These are phyloP conservation scores for Corythoichthys haematopterus DNA, from an alignment of 2,113 vertebrate genomes.

Conservation along the genomic window DNA sequence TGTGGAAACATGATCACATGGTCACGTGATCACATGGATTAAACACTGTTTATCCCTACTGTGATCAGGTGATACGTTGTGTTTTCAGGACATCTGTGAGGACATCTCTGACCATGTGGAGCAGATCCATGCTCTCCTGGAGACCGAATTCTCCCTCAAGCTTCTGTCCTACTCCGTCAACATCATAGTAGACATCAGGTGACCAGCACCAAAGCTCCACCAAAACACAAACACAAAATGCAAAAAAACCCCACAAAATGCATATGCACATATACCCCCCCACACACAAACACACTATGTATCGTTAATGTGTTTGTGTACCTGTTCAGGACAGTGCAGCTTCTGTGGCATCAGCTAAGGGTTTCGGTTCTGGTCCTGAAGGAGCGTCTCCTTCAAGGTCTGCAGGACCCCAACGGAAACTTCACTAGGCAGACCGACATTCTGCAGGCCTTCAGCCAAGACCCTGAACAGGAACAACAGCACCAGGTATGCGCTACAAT, in stretches of 20 bases:
- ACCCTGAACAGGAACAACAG: conserved; percentile 78
- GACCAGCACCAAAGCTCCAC: background rate
- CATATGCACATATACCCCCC: background rate
- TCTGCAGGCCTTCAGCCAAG: conserved; percentile 91
- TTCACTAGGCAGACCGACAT: conserved; percentile 95
- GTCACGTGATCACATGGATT: background rate
- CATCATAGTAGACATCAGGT: conserved; percentile 94
- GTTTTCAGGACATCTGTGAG: conserved; percentile 90
- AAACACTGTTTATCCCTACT: too few relatives aligned
- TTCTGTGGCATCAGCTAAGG: conserved; percentile 97
- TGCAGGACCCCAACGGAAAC: conserved; percentile 98
- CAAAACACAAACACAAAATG: too few relatives aligned
- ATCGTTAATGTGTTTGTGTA: background rate
- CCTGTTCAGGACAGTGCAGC: conserved; percentile 70
- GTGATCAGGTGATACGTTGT: conserved; percentile 10
- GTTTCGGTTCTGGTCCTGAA: conserved; percentile 95
- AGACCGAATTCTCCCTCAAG: conserved; percentile 97
- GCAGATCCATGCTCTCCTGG: conserved; percentile 95
- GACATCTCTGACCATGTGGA: conserved; percentile 99
- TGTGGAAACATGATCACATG: conserved; percentile 22
- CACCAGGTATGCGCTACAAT: conserved; percentile 74
- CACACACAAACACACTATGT: background rate
- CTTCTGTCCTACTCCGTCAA: conserved; percentile 96
- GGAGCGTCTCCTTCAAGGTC: conserved; percentile 94
- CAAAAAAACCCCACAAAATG: too few relatives aligned